Evolutionary conservation across 1,140 invertebrate species (phyloP), one percentile per base, ranked within the genome.

Genomic region (Vanessa tameamea): DNA sequence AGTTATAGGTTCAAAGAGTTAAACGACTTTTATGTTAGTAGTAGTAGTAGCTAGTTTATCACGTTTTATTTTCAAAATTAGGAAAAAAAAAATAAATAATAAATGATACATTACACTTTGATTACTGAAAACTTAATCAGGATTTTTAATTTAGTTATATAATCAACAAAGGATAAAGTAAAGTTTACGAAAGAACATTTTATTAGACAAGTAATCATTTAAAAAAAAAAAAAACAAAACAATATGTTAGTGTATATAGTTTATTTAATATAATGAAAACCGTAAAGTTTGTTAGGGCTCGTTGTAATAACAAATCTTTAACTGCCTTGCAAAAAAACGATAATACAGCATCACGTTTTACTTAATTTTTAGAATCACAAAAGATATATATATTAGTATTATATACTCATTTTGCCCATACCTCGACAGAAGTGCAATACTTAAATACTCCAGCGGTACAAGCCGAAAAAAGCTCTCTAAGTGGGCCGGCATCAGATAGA

Each of bases 351-450:
- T 43, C 37, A 43, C 37, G 6, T 9, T 43, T 43, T 6, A 43
- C 37, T 43, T 43, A 43, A 43, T 9, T 43, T 43, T 11, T 23
- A 57, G 7, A 7, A 26, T 23, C n/a, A 55, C 6, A 23, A 20
- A 23, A 57, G 13, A 23, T 43, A 43, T 43, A 61, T 20, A 1
- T 20, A 13, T 20, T 43, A 55, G 20, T 20, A 13, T 20, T 43
- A 55, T 67, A 23, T 50, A 23, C 55, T 64, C 68, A 20, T 68
- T 16, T 59, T 48, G 66, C 70, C 14, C 73, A 82, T 84, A 93
- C 93, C 82, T 93, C 89, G 47, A 93, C 86, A 50, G 93, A 92
- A 61, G 93, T 93, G 67, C 93, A 93, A 74, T 89, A 93, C 59
- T 90, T 89, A 72, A 90, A 93, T 20, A 92, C 83, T 75, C 92